Percentiles rank a stretch among this genome's conserved stretches.
Evolutionary conservation across 1,140 invertebrate species (phyloP).

Genomic region (Drosophila fuyamai): DNA sequence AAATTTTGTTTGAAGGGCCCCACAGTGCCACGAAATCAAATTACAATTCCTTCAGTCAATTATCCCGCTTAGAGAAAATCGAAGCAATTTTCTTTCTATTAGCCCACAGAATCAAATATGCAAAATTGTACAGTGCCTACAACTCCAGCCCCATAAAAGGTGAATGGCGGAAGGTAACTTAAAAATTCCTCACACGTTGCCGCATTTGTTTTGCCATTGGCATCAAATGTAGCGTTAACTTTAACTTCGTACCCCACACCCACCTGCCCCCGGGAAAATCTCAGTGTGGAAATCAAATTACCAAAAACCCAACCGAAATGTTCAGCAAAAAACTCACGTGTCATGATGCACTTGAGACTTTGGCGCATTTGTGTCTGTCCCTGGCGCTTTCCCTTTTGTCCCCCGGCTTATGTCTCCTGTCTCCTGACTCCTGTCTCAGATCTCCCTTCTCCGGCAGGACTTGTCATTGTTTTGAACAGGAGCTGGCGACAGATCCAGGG

Average conservation of each 20-base stretch:
- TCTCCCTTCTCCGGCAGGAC: conserved; percentile 52
- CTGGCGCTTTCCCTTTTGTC: neutral
- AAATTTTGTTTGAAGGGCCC: too few species aligned
- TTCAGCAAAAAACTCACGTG: conserved; percentile 63
- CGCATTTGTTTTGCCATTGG: conserved; percentile 53
- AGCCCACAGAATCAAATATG: conserved; percentile 52
- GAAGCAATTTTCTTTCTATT: conserved; percentile 48
- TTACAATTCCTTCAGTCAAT: conserved; percentile 25
- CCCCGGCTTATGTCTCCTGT: conserved; percentile 24
- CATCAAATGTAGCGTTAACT: conserved; percentile 78
- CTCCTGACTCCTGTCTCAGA: conserved; percentile 1
- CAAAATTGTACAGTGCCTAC: conserved; percentile 36
- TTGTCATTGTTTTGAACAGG: conserved; percentile 46
- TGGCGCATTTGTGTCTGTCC: conserved; percentile 53
- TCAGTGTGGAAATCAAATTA: conserved; percentile 73
- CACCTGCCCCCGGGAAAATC: conserved; percentile 46
- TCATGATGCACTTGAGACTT: conserved; percentile 80
- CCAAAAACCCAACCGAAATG: conserved; percentile 51
- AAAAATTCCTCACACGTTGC: conserved; percentile 68
- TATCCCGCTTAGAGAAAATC: conserved; percentile 30
- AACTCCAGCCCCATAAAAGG: neutral
- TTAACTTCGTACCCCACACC: conserved; percentile 20
- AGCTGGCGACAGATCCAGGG: conserved; percentile 31
- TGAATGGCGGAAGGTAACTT: conserved; percentile 21
- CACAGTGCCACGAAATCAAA: conserved; percentile 16